These are phyloP conservation scores for Microplitis manilae DNA, from an alignment of 2,888 invertebrate species.

Conservation along the genomic window DNA sequence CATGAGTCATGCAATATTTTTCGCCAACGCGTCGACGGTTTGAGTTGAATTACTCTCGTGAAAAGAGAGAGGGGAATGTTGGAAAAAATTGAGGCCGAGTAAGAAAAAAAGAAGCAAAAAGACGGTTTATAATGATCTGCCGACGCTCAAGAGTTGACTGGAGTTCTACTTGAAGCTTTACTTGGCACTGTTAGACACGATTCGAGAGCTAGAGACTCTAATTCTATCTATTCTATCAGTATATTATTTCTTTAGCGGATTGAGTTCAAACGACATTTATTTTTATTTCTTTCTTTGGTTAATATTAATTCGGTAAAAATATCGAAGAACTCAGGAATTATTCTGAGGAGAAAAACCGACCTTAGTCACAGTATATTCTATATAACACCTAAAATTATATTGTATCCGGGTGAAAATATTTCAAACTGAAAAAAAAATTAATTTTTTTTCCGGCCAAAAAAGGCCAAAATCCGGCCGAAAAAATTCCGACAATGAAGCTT, in stretches of 20 bases:
- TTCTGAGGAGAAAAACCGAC: not conserved
- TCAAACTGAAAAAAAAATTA: no score
- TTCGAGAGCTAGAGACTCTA: constrained; percentile 4
- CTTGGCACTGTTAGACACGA: constrained; percentile 27
- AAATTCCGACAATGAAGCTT: no score
- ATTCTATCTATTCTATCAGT: constrained; percentile 16
- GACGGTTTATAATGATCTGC: constrained; percentile 32
- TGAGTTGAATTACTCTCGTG: constrained; percentile 22
- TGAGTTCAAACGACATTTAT: not conserved
- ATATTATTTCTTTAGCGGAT: not conserved
- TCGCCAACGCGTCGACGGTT: constrained; percentile 29
- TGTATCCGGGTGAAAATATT: not conserved
- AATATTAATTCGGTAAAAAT: not conserved
- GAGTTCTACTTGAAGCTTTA: constrained; percentile 28
- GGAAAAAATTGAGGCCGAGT: constrained; percentile 13
- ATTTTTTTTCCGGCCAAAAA: no score
- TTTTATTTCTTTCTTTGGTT: not conserved
- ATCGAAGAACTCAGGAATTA: not conserved
- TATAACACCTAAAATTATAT: not conserved
- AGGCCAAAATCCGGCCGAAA: no score
- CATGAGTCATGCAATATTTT: constrained; percentile 10
- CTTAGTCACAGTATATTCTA: not conserved
- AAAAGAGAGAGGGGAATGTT: not conserved
- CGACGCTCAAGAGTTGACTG: constrained; percentile 26
- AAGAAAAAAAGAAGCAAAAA: constrained; percentile 17